phyloP scores from a whole-genome alignment of 2,888 invertebrate species.

The Empis livida region DNA sequence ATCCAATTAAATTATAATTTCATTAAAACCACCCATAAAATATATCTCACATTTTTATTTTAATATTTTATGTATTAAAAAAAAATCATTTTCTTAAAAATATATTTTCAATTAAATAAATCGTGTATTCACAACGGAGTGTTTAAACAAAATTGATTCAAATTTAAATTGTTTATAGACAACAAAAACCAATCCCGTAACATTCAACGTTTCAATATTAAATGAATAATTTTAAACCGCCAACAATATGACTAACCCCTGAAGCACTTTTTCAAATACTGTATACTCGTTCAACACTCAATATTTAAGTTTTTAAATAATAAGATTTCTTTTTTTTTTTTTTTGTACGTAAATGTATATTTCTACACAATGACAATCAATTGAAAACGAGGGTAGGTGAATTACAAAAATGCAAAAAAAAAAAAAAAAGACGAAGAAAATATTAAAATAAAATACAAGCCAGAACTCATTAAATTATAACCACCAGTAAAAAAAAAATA shows the following conservation, averaged over 20 bases:
- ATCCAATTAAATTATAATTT: no score
- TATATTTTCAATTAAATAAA: not conserved
- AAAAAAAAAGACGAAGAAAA: no score
- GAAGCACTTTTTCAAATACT: not conserved
- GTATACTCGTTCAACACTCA: not conserved
- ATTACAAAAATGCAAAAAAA: not conserved
- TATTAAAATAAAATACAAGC: not conserved
- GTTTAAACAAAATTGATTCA: not conserved
- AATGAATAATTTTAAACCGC: constrained; percentile 11
- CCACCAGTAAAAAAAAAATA: not conserved
- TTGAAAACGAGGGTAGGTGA: not conserved
- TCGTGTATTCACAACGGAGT: not conserved
- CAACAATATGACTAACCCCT: constrained; percentile 15
- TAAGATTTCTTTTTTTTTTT: not conserved
- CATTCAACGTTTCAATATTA: constrained; percentile 13
- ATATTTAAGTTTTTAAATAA: not conserved
- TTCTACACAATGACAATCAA: not conserved
- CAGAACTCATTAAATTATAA: not conserved
- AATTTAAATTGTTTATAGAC: no score
- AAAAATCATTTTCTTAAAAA: no score
- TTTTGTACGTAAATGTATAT: not conserved
- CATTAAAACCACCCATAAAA: no score
- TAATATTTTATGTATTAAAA: no score
- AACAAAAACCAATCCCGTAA: not conserved
- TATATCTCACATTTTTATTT: no score